A percentile compares a stretch with the other conserved stretches of the same genome.
Evolutionary conservation across 2,888 invertebrate genomes (phyloP).

Genomic region (Epinotia brunnichana): DNA sequence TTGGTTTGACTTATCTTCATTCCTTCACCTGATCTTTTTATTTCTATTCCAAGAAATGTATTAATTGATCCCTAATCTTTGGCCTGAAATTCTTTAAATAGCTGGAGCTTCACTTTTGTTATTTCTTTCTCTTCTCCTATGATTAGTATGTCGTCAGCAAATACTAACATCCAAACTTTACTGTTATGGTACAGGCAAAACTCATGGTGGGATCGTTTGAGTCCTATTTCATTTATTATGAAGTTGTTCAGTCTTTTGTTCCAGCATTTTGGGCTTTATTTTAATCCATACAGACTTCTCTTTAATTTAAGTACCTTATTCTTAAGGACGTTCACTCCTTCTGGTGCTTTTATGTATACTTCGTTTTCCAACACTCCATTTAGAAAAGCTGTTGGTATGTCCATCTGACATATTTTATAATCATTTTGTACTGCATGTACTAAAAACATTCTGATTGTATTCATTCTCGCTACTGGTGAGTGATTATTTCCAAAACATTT

Average conservation of each 20-base stretch:
- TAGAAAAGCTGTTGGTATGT: too few species aligned
- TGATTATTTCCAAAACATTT: too few species aligned
- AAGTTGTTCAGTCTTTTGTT: neutral
- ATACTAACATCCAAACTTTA: conserved; percentile 9
- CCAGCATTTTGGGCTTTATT: conserved; percentile 13
- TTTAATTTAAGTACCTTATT: conserved; percentile 6
- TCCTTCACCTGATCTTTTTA: too few species aligned
- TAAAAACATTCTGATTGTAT: too few species aligned
- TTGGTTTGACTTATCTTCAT: too few species aligned
- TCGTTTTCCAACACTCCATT: conserved; percentile 14
- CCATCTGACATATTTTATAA: conserved; percentile 3
- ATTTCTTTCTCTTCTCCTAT: conserved; percentile 9
- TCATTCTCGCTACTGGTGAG: too few species aligned
- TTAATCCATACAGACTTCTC: conserved; percentile 2
- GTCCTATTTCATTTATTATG: neutral
- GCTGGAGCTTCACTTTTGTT: neutral
- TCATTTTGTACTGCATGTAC: neutral
- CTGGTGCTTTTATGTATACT: conserved; percentile 2
- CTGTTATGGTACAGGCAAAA: neutral
- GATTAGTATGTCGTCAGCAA: too few species aligned
- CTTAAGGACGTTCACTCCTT: conserved; percentile 4
- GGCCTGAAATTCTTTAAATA: neutral
- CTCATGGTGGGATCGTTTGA: conserved; percentile 12
- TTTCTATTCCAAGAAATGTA: conserved; percentile 13
- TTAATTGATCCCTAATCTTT: neutral